A percentile compares a stretch with the other conserved stretches of the same genome.
Conservation (phyloP, 2,113 vertebrate genomes). For the Boulengeromyrus knoepffleri region DNA sequence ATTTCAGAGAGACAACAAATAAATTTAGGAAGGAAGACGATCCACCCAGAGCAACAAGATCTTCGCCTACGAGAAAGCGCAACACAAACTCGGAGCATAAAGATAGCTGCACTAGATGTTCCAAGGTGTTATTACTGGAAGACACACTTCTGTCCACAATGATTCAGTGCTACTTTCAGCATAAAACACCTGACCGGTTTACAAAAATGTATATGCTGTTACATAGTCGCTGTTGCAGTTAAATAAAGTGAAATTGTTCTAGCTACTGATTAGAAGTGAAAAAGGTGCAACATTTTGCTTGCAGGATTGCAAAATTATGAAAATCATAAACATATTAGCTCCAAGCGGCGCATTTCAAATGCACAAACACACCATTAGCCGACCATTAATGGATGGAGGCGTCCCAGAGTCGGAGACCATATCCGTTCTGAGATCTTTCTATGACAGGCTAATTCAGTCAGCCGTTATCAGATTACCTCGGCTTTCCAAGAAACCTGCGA, state of each 20-base stretch:
- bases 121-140: neutral
- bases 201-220: neutral
- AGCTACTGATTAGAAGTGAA: neutral
- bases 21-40: conserved; percentile 1
- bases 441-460: conserved; percentile 15
- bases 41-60: neutral
- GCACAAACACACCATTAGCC: neutral
- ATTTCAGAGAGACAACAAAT: conserved; percentile 5
- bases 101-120: neutral
- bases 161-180: neutral
- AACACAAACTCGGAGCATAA: neutral
- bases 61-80: neutral
- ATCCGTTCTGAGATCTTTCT: neutral
- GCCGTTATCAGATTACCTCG: neutral
- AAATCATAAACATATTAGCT: neutral
- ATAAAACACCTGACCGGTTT: neutral
- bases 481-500: conserved; percentile 8
- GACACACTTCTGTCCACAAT: neutral
- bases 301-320: neutral
- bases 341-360: neutral
- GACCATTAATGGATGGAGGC: neutral
- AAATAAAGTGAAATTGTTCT: neutral
- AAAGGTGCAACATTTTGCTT: neutral
- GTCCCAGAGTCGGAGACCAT: neutral
- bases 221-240: neutral